A percentile compares a stretch with the other conserved stretches of the same genome.
Evolutionary conservation across 2,113 vertebrate genomes (phyloP).

Genomic region (Helogale parvula): DNA sequence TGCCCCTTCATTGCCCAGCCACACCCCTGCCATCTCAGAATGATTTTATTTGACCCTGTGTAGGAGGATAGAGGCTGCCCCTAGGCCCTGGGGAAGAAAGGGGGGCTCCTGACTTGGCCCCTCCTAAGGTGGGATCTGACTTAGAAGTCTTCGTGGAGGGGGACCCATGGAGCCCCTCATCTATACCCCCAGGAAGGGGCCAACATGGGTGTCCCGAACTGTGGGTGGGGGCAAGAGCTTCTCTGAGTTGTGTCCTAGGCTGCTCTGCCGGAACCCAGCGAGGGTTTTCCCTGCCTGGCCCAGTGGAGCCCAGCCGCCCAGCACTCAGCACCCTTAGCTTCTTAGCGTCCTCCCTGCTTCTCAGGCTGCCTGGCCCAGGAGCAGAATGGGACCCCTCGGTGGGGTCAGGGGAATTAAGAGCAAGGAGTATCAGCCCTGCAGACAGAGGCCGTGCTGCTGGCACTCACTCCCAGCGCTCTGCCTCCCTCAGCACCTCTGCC

Average conservation of each 20-base stretch:
- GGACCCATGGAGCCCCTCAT: background rate
- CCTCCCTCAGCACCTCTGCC: conserved; percentile 56
- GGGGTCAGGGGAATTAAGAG: background rate
- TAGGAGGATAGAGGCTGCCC: background rate
- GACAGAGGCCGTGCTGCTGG: background rate
- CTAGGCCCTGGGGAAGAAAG: background rate
- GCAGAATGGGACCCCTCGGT: background rate
- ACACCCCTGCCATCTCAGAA: background rate
- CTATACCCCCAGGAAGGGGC: background rate
- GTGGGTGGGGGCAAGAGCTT: background rate
- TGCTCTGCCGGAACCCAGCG: background rate
- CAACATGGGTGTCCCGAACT: background rate
- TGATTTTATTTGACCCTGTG: background rate
- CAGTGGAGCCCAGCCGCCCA: background rate
- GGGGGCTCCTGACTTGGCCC: background rate
- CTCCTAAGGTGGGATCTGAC: background rate
- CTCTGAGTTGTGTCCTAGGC: background rate
- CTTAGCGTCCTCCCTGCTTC: background rate
- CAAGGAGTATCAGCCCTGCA: background rate
- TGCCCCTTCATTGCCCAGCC: background rate
- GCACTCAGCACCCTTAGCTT: background rate
- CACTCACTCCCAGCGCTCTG: background rate
- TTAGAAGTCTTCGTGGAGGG: background rate
- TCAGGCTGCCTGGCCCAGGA: background rate
- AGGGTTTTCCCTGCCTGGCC: background rate